Percentiles rank a stretch among this genome's conserved stretches.
These are phyloP conservation scores for Polia nebulosa DNA, from an alignment of 2,888 invertebrate genomes.

Conservation along the genomic window DNA sequence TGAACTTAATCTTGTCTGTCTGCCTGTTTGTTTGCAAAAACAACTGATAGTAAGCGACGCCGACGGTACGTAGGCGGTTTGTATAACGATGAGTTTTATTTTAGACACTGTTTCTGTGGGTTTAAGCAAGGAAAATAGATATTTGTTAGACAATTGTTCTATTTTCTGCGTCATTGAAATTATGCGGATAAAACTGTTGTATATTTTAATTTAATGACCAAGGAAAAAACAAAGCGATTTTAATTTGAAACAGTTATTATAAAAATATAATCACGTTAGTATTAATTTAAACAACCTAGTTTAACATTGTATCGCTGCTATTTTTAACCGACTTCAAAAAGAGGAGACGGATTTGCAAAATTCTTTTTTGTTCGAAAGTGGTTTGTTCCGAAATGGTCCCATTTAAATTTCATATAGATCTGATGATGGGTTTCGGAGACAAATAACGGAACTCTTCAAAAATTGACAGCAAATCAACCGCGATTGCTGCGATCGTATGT, in stretches of 20 bases:
- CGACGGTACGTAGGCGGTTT: slow-evolving; percentile 49
- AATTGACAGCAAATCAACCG: too few relatives aligned
- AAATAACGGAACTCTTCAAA: too few relatives aligned
- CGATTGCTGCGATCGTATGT: too few relatives aligned
- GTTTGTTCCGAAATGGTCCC: too few relatives aligned
- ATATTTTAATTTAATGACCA: background rate
- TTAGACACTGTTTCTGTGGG: slow-evolving; percentile 28
- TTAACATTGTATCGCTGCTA: too few relatives aligned
- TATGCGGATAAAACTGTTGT: background rate
- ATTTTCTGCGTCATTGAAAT: background rate
- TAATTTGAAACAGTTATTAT: background rate
- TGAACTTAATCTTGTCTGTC: slow-evolving; percentile 60
- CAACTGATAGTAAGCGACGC: slow-evolving; percentile 49
- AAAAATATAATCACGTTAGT: too few relatives aligned
- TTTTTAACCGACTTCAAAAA: too few relatives aligned
- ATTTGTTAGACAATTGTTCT: background rate
- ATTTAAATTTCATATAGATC: too few relatives aligned
- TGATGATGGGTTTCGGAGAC: too few relatives aligned
- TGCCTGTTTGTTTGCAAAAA: slow-evolving; percentile 57
- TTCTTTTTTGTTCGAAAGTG: too few relatives aligned
- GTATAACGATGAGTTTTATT: slow-evolving; percentile 55
- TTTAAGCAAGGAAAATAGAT: background rate
- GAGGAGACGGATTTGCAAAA: too few relatives aligned
- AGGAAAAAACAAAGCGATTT: background rate
- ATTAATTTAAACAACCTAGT: too few relatives aligned